A percentile compares a stretch with the other conserved stretches of the same genome.
Conservation (phyloP, 2,113 vertebrate species). For the Oreochromis spilurus region DNA sequence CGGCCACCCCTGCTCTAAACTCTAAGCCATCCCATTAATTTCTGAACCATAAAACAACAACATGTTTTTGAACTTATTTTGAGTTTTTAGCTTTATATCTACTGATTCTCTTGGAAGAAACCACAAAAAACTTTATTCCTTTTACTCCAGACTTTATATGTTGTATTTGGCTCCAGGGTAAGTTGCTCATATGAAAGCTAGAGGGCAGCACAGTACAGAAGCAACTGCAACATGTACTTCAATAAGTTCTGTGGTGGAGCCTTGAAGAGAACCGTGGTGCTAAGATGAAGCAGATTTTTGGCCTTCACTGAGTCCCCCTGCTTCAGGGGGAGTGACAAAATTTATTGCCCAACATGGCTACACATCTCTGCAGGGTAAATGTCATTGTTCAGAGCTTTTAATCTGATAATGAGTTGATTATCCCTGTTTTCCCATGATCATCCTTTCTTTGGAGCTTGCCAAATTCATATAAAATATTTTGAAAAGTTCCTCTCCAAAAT, state of each 20-base stretch:
- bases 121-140: neutral
- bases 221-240: neutral
- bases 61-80: neutral
- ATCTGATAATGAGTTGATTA: neutral
- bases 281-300: neutral
- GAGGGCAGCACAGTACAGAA: constrained; percentile 45
- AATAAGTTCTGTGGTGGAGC: neutral
- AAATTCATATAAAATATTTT: neutral
- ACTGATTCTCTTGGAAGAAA: neutral
- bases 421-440: neutral
- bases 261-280: neutral
- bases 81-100: neutral
- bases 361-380: neutral
- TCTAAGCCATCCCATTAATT: neutral
- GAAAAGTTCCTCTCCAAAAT: neutral
- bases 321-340: neutral
- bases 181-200: neutral
- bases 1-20: neutral
- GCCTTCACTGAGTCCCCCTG: neutral
- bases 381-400: neutral
- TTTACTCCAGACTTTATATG: neutral
- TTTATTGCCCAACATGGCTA: neutral
- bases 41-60: neutral
- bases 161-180: neutral
- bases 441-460: neutral